These are phyloP conservation scores for Myotis daubentonii DNA, from an alignment of 2,797 vertebrate genomes.

Conservation along the genomic window DNA sequence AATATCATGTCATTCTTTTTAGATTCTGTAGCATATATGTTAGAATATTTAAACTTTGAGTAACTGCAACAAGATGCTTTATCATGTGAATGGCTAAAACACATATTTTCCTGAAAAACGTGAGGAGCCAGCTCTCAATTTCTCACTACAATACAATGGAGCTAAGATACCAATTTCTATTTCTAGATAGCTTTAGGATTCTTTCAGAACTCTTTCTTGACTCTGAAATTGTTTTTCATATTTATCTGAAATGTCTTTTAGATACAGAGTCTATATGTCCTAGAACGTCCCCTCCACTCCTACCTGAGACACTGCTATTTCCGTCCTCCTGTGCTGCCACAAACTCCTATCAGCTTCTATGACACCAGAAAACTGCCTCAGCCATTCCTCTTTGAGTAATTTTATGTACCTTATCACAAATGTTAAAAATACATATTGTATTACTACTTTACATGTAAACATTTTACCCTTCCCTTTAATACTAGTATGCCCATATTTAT, in stretches of 20 bases:
- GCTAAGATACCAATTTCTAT: background rate
- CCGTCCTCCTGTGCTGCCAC: background rate
- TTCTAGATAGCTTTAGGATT: background rate
- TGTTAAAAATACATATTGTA: background rate
- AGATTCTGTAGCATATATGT: background rate
- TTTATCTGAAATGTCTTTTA: background rate
- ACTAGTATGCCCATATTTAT: background rate
- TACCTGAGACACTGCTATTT: accelerated
- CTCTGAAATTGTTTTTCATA: background rate
- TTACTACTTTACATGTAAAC: background rate
- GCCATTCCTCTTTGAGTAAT: background rate
- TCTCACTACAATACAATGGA: background rate
- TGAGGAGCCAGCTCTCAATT: background rate
- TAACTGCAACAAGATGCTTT: background rate
- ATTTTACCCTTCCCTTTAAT: background rate
- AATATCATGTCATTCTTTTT: background rate
- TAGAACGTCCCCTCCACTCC: background rate
- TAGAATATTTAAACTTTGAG: background rate
- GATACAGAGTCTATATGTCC: background rate
- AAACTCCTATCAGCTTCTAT: accelerated
- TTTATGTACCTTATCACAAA: background rate
- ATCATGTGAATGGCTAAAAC: background rate
- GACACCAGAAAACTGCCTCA: background rate
- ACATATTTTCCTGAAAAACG: background rate
- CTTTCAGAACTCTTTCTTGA: background rate